Evolutionary conservation across 2,888 invertebrate species (phyloP).

Genomic region (Dioctria linearis): DNA sequence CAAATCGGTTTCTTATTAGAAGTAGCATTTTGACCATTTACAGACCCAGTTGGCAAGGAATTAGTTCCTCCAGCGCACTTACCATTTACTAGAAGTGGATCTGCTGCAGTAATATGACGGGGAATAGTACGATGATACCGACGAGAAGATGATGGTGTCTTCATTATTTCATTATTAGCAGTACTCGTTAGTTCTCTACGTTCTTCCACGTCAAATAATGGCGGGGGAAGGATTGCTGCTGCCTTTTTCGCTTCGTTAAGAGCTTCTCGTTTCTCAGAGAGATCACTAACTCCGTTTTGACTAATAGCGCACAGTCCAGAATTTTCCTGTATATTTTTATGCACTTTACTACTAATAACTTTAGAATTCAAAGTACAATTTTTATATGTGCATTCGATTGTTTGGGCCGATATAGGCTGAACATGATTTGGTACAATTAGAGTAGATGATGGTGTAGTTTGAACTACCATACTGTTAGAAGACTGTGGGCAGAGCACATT

Average conservation of each 20-base stretch:
- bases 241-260: not conserved
- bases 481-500: slow-evolving; percentile 55
- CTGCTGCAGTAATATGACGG: slow-evolving; percentile 69
- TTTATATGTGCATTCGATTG: slow-evolving; percentile 68
- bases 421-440: slow-evolving; percentile 43
- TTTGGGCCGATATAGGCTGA: slow-evolving; percentile 58
- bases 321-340: slow-evolving; percentile 27
- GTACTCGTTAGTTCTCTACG: slow-evolving; percentile 31
- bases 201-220: slow-evolving; percentile 58
- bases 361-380: slow-evolving; percentile 67
- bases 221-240: slow-evolving; percentile 59
- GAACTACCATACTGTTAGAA: slow-evolving; percentile 43
- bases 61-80: slow-evolving; percentile 14
- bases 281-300: not conserved
- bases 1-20: slow-evolving; percentile 69
- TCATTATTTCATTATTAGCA: slow-evolving; percentile 59
- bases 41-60: not conserved
- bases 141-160: slow-evolving; percentile 68
- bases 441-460: slow-evolving; percentile 49
- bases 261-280: not conserved
- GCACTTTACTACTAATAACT: slow-evolving; percentile 46
- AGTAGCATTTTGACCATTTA: slow-evolving; percentile 5
- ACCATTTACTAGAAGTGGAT: slow-evolving; percentile 62
- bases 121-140: slow-evolving; percentile 71
- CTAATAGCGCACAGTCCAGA: not conserved